Conservation (phyloP, 2,888 invertebrate species). For the Hirtodrosophila trivittata region DNA sequence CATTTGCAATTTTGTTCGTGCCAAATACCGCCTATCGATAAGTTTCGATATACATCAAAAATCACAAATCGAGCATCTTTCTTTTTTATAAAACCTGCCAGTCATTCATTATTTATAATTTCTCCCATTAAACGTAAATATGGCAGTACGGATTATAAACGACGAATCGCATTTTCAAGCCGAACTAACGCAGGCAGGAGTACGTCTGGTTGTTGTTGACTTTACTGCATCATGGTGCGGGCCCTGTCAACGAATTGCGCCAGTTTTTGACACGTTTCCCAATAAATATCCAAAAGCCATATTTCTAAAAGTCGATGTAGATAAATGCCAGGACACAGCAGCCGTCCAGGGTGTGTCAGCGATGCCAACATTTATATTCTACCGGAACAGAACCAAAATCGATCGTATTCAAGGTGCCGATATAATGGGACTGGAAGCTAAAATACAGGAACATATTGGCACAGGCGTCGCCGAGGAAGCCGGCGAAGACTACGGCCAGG, state of each 20-base stretch:
- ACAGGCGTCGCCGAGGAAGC: conserved; percentile 86
- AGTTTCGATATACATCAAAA: conserved; percentile 3
- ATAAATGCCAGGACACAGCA: conserved; percentile 95
- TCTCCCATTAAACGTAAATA: conserved; percentile 48
- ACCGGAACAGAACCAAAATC: conserved; percentile 93
- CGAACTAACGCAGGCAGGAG: conserved; percentile 92
- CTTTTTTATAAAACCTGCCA: conserved; percentile 48
- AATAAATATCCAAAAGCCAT: conserved; percentile 93
- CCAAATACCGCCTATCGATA: conserved; percentile 32
- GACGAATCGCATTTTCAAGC: conserved; percentile 90
- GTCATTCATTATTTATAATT: conserved; percentile 53
- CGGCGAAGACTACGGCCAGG: conserved; percentile 90
- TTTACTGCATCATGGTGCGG: conserved; percentile 99
- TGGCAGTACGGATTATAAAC: conserved; percentile 83
- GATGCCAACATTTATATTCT: conserved; percentile 99
- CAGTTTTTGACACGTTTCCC: conserved; percentile 94
- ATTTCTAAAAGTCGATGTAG: conserved; percentile 95
- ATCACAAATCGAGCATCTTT: conserved; percentile 23
- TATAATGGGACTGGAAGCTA: conserved; percentile 90
- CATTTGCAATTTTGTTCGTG: neutral
- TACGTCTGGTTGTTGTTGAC: conserved; percentile 96
- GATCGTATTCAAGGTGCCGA: conserved; percentile 96
- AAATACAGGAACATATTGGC: conserved; percentile 93
- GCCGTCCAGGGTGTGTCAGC: conserved; percentile 94
- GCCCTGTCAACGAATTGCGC: conserved; percentile 97